A percentile compares a stretch with the other conserved stretches of the same genome.
Conservation (phyloP, 1,140 invertebrate genomes). For the Drosophila lacertosa region DNA sequence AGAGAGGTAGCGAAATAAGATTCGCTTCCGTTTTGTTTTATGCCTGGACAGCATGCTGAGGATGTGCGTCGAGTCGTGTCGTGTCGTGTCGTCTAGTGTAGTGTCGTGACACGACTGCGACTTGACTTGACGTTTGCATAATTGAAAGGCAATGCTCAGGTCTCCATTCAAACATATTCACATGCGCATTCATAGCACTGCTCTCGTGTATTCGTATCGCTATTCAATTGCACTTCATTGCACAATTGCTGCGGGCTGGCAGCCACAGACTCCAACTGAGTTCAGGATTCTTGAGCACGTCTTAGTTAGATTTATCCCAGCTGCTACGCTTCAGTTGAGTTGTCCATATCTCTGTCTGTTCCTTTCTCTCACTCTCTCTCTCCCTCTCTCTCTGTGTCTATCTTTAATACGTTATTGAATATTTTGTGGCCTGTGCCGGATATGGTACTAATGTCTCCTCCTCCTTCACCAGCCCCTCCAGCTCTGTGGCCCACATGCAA, state of each 20-base stretch:
- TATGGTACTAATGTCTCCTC: conserved; percentile 74
- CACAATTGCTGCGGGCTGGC: conserved; percentile 54
- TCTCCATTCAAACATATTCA: neutral
- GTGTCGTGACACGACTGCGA: neutral
- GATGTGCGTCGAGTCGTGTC: conserved; percentile 8
- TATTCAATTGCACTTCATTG: conserved; percentile 72
- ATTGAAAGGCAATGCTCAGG: conserved; percentile 21
- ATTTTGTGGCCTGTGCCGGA: conserved; percentile 75
- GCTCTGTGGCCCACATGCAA: conserved; percentile 60
- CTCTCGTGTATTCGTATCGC: conserved; percentile 27
- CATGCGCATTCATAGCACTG: neutral
- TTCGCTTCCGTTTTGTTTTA: conserved; percentile 47
- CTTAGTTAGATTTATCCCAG: conserved; percentile 80
- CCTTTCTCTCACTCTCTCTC: conserved; percentile 32
- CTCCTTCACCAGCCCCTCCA: neutral
- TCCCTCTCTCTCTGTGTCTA: conserved; percentile 40
- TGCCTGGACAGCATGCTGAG: conserved; percentile 17
- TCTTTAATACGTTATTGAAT: conserved; percentile 79
- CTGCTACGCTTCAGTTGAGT: conserved; percentile 77
- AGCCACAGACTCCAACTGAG: conserved; percentile 5
- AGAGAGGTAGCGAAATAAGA: neutral
- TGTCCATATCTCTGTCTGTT: conserved; percentile 58
- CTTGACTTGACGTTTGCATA: neutral
- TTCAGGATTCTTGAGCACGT: conserved; percentile 61
- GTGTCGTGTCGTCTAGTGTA: neutral